A percentile compares a stretch with the other conserved stretches of the same genome.
Evolutionary conservation across 2,113 vertebrate species (phyloP).

Genomic region (Gambusia affinis): DNA sequence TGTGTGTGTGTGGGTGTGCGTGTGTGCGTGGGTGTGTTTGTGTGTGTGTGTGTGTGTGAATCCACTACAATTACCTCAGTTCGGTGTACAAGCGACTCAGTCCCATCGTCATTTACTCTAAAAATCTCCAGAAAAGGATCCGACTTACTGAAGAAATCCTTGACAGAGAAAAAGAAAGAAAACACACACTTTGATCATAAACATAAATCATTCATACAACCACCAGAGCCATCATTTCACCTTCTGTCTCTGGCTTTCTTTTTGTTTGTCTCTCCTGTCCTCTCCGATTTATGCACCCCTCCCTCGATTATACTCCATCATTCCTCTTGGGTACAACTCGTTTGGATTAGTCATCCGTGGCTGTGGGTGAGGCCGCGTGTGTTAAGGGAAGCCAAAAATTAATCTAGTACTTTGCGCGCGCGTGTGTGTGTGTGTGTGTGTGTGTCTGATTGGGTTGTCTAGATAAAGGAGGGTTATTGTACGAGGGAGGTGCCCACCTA

Average conservation of each 20-base stretch:
- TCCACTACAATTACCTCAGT: conserved; percentile 86
- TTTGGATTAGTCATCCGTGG: conserved; percentile 72
- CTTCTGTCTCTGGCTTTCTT: conserved; percentile 24
- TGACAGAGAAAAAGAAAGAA: conserved; percentile 58
- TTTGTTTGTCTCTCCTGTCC: conserved; percentile 36
- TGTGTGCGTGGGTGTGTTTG: background rate
- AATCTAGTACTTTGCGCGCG: conserved; percentile 69
- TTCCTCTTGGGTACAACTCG: conserved; percentile 60
- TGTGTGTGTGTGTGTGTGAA: conserved; percentile 2
- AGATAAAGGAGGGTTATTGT: conserved; percentile 45
- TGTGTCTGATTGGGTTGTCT: conserved; percentile 32
- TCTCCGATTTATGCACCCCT: conserved; percentile 46
- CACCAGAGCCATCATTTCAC: conserved; percentile 49
- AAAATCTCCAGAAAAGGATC: conserved; percentile 99
- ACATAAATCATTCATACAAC: conserved; percentile 54
- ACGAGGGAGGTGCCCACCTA: conserved; percentile 27
- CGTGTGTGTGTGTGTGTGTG: conserved; percentile 6
- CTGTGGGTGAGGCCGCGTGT: conserved; percentile 11
- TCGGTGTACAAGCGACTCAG: conserved; percentile 95
- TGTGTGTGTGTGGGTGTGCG: background rate
- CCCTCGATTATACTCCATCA: conserved; percentile 38
- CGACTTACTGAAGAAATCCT: conserved; percentile 99
- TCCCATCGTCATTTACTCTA: conserved; percentile 94
- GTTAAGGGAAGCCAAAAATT: conserved; percentile 54
- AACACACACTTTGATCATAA: conserved; percentile 53